Conservation (phyloP, 2,797 vertebrate species). For the Dallia pectoralis region DNA sequence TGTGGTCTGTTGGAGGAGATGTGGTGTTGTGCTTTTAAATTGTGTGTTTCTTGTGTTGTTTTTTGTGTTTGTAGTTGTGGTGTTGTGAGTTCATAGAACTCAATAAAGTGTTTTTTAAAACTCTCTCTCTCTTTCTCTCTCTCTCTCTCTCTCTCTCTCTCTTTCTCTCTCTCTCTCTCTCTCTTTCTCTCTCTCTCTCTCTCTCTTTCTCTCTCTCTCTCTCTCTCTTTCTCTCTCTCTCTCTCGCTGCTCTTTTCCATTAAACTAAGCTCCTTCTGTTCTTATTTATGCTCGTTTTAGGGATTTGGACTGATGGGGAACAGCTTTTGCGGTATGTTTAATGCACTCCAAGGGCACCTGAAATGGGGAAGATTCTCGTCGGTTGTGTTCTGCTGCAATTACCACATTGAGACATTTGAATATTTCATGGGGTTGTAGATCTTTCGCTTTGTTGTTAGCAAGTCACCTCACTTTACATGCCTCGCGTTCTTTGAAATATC, state of each 20-base stretch:
- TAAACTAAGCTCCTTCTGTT: not conserved
- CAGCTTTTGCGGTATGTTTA: not conserved
- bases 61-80: too few species aligned
- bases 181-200: too few species aligned
- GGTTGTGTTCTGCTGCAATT: not conserved
- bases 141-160: too few species aligned
- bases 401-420: not conserved
- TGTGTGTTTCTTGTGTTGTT: too few species aligned
- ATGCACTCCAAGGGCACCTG: not conserved
- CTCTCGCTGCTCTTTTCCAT: not conserved
- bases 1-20: too few species aligned
- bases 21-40: too few species aligned
- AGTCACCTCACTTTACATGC: not conserved
- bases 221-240: too few species aligned
- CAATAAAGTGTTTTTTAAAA: too few species aligned
- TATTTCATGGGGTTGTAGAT: not conserved
- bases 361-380: not conserved
- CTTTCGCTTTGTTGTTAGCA: not conserved
- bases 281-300: not conserved
- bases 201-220: too few species aligned
- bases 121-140: too few species aligned
- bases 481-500: not conserved
- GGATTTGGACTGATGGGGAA: not conserved
- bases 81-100: too few species aligned
- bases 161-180: too few species aligned